These are phyloP conservation scores for Hartigia nigra DNA, from an alignment of 2,888 invertebrate species.

Conservation along the genomic window DNA sequence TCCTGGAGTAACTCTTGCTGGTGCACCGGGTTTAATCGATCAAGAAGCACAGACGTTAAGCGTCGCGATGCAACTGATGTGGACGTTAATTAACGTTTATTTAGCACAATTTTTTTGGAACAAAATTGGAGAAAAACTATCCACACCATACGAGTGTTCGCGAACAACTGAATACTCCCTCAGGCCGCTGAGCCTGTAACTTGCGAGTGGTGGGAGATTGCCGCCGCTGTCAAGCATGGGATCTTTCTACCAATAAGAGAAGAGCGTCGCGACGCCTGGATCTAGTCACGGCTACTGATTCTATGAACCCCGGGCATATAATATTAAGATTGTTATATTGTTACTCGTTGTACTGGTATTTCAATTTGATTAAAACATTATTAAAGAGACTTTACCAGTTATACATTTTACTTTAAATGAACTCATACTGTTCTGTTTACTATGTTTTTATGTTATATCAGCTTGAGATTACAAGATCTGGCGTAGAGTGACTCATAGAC, in stretches of 20 bases:
- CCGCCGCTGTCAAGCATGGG: neutral
- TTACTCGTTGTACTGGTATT: neutral
- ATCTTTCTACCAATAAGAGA: constrained; percentile 1
- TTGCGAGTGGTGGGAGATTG: neutral
- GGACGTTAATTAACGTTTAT: constrained; percentile 1
- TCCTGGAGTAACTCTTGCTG: neutral
- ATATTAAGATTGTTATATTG: neutral
- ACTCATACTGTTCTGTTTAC: neutral
- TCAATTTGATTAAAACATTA: neutral
- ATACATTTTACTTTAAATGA: neutral
- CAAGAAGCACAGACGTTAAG: neutral
- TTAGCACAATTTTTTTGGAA: constrained; percentile 7
- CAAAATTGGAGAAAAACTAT: neutral
- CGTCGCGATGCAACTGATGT: neutral
- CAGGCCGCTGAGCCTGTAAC: neutral
- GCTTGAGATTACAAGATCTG: neutral
- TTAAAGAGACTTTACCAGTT: neutral
- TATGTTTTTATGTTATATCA: neutral
- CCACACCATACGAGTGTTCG: neutral
- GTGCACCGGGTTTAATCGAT: neutral
- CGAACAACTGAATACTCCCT: constrained; percentile 1
- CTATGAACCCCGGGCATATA: neutral
- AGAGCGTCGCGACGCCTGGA: constrained; percentile 4
- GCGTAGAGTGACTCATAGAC: neutral
- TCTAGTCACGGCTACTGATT: neutral